Evolutionary conservation across 1,140 invertebrate genomes (phyloP), one percentile per base, ranked within the genome.

Genomic region (Panonychus citri): DNA sequence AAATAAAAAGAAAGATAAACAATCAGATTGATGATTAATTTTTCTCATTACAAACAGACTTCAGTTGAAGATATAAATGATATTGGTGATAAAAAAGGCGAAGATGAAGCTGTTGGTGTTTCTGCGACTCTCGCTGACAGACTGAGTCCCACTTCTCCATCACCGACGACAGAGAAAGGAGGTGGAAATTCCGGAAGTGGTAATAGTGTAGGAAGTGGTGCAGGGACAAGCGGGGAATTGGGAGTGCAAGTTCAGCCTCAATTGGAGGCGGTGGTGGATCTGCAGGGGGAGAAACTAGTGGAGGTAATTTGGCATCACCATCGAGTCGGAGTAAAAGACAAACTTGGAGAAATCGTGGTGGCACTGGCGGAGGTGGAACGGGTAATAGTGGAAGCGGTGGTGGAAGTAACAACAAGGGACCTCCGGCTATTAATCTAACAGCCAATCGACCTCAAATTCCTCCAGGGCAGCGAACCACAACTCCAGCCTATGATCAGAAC

Each of bases 21-120:
- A n/a, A n/a, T n/a, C n/a, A n/a, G n/a, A n/a, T n/a, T n/a, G n/a
- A n/a, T n/a, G n/a, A n/a, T n/a, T n/a, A n/a, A n/a, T n/a, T n/a
- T n/a, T n/a, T n/a, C n/a, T n/a, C n/a, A n/a, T n/a, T n/a, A n/a
- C n/a, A n/a, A n/a, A n/a, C n/a, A n/a, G n/a, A n/a, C 21, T 17
- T 37, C 52, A 26, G 19, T 53, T 39, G 52, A 53, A 34, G 52
- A 53, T 24, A 53, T 53, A 2, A 53, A 53, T 53, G 52, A 53
- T 24, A 53, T 53, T 39, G 26, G 26, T 37, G 25, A 55, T 43
- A 46, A 43, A 3, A 55, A 55, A 55, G 10, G 4, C 8, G 28
- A 17, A 25, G 28, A 24, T 25, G 54, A 17, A 46, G 39, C 30
- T 34, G 12, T 34, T 34, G 30, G 12, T 7, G 30, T 12, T 34